Conservation (phyloP, 1,140 invertebrate genomes). For the Forficula auricularia region DNA sequence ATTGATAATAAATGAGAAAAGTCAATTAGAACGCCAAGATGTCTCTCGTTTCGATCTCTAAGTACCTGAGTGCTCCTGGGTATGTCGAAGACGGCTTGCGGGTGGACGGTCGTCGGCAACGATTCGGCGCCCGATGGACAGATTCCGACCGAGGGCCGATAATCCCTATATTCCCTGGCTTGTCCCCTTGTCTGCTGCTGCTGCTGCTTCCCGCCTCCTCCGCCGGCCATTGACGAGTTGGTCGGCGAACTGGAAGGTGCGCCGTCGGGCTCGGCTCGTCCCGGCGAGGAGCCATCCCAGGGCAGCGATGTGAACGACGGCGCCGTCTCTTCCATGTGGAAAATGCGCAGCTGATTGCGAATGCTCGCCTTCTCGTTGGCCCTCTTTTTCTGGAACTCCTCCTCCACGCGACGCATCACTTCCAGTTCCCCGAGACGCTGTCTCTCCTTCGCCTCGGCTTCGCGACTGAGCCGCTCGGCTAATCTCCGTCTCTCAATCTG, state of each 20-base stretch:
- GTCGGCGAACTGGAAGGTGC: conserved; percentile 30
- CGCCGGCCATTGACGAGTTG: conserved; percentile 17
- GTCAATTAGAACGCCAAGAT: too few relatives aligned
- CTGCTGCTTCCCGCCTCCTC: conserved; percentile 15
- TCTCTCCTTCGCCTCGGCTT: conserved; percentile 57
- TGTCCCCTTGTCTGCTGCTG: conserved; percentile 25
- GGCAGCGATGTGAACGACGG: conserved; percentile 17
- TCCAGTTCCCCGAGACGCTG: conserved; percentile 54
- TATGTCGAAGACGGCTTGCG: conserved; percentile 32
- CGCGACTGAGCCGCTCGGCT: conserved; percentile 51
- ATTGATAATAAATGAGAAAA: too few relatives aligned
- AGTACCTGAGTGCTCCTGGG: conserved; percentile 29
- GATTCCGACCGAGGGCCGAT: conserved; percentile 18
- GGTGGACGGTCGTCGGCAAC: conserved; percentile 28
- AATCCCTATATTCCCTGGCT: conserved; percentile 32
- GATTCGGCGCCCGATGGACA: conserved; percentile 11
- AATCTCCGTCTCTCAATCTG: conserved; percentile 53
- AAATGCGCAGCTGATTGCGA: conserved; percentile 14
- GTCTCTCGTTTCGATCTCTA: too few relatives aligned
- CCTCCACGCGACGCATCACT: conserved; percentile 54
- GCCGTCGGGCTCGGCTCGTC: conserved; percentile 44
- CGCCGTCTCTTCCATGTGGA: neutral
- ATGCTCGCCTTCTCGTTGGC: conserved; percentile 40
- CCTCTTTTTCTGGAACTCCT: conserved; percentile 55
- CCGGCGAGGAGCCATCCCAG: conserved; percentile 16